Conservation (phyloP, 2,113 vertebrate genomes). For the Nannospalax galili region DNA sequence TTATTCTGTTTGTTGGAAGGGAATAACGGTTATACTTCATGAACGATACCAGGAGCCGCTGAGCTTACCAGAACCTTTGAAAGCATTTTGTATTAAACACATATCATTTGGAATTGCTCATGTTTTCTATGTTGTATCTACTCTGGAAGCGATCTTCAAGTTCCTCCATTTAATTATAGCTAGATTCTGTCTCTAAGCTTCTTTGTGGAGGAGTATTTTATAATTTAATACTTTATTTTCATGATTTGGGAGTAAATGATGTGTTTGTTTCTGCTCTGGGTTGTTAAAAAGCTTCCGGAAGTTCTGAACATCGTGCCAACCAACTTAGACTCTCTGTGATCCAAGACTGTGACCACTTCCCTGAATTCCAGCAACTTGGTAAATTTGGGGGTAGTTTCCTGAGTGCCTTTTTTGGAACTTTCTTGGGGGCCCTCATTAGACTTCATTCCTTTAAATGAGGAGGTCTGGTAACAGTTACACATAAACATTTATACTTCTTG, state of each 20-base stretch:
- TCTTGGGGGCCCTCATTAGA: not conserved
- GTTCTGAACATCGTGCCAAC: constrained; percentile 5
- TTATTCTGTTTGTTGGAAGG: not conserved
- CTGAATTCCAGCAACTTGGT: not conserved
- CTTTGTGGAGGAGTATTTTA: constrained; percentile 44
- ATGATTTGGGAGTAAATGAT: constrained; percentile 53
- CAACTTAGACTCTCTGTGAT: constrained; percentile 28
- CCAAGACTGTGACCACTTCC: constrained; percentile 11
- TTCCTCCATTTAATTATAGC: not conserved
- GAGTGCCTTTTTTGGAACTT: not conserved
- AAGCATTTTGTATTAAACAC: not conserved
- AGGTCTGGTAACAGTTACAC: not conserved
- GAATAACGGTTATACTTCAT: not conserved
- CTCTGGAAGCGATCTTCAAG: not conserved
- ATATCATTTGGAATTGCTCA: no score
- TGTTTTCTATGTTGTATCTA: not conserved
- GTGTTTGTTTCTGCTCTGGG: constrained; percentile 29
- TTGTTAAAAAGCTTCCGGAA: constrained; percentile 40
- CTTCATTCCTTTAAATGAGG: not conserved
- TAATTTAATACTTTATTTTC: constrained; percentile 59
- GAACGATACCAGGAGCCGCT: not conserved
- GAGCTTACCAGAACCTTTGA: not conserved
- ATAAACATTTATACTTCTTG: not conserved
- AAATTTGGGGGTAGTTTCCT: not conserved
- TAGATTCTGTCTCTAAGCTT: constrained; percentile 1